Conservation (phyloP, 2,113 vertebrate species). For the Peromyscus polionotus region DNA sequence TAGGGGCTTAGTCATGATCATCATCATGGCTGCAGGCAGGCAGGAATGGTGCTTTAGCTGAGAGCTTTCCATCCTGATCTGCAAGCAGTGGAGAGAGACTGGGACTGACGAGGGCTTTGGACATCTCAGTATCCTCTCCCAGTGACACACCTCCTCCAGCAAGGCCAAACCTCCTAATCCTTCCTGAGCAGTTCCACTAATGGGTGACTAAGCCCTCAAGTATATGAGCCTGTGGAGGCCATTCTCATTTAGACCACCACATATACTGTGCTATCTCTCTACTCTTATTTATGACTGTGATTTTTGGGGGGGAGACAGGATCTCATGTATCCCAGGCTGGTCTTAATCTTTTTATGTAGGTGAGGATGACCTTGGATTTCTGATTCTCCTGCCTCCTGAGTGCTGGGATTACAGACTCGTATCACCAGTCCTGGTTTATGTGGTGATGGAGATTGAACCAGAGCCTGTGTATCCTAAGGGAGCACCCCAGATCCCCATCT, state of each 20-base stretch:
- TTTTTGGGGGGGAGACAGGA: background rate
- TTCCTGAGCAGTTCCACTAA: background rate
- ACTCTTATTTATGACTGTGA: background rate
- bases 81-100: background rate
- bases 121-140: background rate
- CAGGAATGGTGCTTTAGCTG: background rate
- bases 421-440: background rate
- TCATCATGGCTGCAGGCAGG: background rate
- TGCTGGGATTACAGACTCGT: background rate
- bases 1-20: background rate
- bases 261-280: no score
- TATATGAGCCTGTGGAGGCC: background rate
- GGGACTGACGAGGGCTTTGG: background rate
- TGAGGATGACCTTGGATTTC: background rate
- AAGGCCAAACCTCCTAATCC: background rate
- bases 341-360: background rate
- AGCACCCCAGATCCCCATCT: background rate
- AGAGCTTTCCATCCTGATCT: background rate
- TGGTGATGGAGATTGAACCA: no score
- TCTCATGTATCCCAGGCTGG: background rate
- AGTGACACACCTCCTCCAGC: background rate
- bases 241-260: background rate
- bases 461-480: no score
- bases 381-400: background rate
- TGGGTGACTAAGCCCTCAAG: background rate